Conservation (phyloP, 1,140 invertebrate genomes). For the Atopsyche davidsoni region DNA sequence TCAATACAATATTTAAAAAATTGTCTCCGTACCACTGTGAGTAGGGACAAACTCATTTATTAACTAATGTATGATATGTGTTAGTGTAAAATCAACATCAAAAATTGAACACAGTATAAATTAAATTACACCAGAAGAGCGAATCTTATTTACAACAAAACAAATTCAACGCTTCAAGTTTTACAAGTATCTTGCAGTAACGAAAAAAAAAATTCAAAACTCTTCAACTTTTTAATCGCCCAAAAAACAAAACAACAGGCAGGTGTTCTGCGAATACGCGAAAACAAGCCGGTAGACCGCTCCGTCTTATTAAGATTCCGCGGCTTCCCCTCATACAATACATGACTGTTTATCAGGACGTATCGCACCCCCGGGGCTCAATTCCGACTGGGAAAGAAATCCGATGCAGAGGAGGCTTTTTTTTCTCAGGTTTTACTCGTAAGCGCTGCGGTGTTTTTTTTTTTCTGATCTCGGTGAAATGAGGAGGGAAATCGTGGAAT, state of each 20-base stretch:
- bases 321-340: conserved; percentile 11
- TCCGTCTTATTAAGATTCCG: conserved; percentile 28
- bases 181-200: too few relatives aligned
- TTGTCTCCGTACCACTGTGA: too few relatives aligned
- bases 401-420: background rate
- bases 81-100: too few relatives aligned
- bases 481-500: too few relatives aligned
- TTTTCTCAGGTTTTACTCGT: background rate
- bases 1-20: too few relatives aligned
- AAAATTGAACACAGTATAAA: too few relatives aligned
- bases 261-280: background rate
- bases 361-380: conserved; percentile 21
- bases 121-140: too few relatives aligned
- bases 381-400: background rate
- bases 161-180: too few relatives aligned
- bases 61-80: too few relatives aligned
- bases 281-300: conserved; percentile 9
- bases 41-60: too few relatives aligned
- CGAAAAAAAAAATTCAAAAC: background rate
- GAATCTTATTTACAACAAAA: too few relatives aligned
- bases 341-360: conserved; percentile 27
- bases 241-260: conserved; percentile 11
- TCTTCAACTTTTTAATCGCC: background rate
- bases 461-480: conserved; percentile 8
- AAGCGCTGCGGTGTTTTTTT: conserved; percentile 1